Evolutionary conservation across 92 coral and sea anemone species (phyloP).

Genomic region (Desmophyllum pertusum): DNA sequence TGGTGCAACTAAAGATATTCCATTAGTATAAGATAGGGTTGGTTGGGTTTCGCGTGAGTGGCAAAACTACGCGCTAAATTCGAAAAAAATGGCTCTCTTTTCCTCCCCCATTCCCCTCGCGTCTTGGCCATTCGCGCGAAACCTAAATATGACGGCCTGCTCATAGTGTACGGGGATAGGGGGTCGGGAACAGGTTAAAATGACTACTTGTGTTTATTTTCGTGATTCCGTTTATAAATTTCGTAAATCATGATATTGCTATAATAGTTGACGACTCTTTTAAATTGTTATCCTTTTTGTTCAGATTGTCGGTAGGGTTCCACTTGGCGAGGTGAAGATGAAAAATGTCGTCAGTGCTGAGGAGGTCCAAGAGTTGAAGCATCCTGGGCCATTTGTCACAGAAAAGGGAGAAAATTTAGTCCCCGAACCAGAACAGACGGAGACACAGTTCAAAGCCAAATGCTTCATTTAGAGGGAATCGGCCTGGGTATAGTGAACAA

Average conservation of each 20-base stretch:
- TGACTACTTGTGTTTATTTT: too few species aligned
- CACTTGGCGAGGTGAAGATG: constrained; percentile 32
- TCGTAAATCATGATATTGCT: background rate
- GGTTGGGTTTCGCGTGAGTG: too few species aligned
- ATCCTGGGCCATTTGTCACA: constrained; percentile 40
- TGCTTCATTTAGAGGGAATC: constrained; percentile 30
- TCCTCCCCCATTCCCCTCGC: too few species aligned
- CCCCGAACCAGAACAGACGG: constrained; percentile 40
- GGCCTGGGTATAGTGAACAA: constrained; percentile 40
- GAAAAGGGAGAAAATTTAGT: constrained; percentile 40
- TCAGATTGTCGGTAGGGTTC: background rate
- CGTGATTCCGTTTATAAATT: background rate
- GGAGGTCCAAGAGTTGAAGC: constrained; percentile 21
- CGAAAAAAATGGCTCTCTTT: too few species aligned
- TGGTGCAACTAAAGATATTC: too few species aligned
- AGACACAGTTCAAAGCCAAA: constrained; percentile 26
- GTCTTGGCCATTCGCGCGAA: too few species aligned
- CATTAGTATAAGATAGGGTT: too few species aligned
- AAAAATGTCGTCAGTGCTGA: constrained; percentile 1
- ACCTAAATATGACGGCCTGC: too few species aligned
- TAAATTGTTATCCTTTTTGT: background rate
- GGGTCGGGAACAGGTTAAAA: too few species aligned
- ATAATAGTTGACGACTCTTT: background rate
- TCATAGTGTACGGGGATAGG: too few species aligned
- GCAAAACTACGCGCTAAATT: too few species aligned